These are phyloP conservation scores for Dendrolimus kikuchii DNA, from an alignment of 1,140 invertebrate genomes.

Conservation along the genomic window DNA sequence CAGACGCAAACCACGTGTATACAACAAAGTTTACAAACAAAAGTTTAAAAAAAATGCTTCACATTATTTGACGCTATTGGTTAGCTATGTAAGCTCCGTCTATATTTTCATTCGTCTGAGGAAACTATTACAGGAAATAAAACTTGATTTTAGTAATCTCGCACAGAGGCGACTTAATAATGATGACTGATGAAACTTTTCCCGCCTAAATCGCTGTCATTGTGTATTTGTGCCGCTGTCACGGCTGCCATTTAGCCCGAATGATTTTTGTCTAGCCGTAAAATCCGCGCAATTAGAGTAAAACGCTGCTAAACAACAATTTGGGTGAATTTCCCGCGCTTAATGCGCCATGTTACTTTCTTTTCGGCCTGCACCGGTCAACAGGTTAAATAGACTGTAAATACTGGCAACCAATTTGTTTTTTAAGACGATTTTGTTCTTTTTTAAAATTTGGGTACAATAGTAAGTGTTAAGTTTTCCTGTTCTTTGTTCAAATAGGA, in stretches of 20 bases:
- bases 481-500: too few species aligned
- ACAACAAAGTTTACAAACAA: too few species aligned
- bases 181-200: conserved; percentile 22
- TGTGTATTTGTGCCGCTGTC: conserved; percentile 32
- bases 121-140: too few species aligned
- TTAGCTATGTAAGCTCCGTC: too few species aligned
- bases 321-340: conserved; percentile 49
- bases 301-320: conserved; percentile 58
- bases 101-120: too few species aligned
- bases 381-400: conserved; percentile 63
- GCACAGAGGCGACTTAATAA: background rate
- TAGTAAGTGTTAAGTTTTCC: background rate
- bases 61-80: too few species aligned
- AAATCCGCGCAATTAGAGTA: conserved; percentile 56
- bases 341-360: conserved; percentile 59
- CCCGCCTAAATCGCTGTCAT: conserved; percentile 40
- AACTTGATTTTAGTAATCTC: too few species aligned
- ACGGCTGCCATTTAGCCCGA: conserved; percentile 28
- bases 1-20: too few species aligned
- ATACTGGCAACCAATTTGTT: conserved; percentile 15
- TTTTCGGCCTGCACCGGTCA: conserved; percentile 34
- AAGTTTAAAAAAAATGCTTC: too few species aligned
- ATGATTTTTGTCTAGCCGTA: conserved; percentile 34
- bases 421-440: conserved; percentile 2
- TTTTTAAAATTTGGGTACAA: background rate